phyloP scores from a whole-genome alignment of 2,797 vertebrate genomes.

The Xiphorhynchus erythropygius region DNA sequence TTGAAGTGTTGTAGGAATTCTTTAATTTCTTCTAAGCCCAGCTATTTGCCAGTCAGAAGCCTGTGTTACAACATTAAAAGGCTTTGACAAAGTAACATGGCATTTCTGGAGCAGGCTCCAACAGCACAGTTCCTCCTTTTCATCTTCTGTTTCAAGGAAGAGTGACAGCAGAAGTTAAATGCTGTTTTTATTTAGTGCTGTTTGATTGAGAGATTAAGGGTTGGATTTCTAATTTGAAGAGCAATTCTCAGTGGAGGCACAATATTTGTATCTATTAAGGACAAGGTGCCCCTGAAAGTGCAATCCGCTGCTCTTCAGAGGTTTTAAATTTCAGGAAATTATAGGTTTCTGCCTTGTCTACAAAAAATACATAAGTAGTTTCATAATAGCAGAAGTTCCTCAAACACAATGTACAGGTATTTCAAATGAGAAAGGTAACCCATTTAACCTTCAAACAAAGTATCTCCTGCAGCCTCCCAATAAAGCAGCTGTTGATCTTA shows the following conservation, averaged over 20 bases:
- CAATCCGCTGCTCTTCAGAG: conserved; percentile 12
- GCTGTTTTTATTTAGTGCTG: conserved; percentile 31
- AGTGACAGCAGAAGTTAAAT: conserved; percentile 9
- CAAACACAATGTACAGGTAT: not conserved
- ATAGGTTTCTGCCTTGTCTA: not conserved
- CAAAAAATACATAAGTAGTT: not conserved
- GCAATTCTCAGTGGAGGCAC: not conserved
- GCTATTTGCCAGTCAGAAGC: not conserved
- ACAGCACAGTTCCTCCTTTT: not conserved
- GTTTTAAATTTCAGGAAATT: conserved; percentile 19
- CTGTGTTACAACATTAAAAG: not conserved
- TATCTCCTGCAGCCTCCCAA: not conserved
- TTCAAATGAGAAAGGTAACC: not conserved
- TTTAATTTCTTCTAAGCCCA: not conserved
- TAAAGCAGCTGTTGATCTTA: not conserved
- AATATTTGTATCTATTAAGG: conserved; percentile 35
- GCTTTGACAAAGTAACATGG: not conserved
- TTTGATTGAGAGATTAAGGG: conserved; percentile 52
- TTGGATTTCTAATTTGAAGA: conserved; percentile 37
- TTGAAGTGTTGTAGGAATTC: not conserved
- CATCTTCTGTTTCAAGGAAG: conserved; percentile 15
- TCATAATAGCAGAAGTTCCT: not conserved
- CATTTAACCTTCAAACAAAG: not conserved
- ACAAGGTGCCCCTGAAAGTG: conserved; percentile 48
- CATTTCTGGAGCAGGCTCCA: not conserved